A percentile compares a stretch with the other conserved stretches of the same genome.
Evolutionary conservation across 2,113 vertebrate genomes (phyloP).

Genomic region (Thamnaconus septentrionalis): DNA sequence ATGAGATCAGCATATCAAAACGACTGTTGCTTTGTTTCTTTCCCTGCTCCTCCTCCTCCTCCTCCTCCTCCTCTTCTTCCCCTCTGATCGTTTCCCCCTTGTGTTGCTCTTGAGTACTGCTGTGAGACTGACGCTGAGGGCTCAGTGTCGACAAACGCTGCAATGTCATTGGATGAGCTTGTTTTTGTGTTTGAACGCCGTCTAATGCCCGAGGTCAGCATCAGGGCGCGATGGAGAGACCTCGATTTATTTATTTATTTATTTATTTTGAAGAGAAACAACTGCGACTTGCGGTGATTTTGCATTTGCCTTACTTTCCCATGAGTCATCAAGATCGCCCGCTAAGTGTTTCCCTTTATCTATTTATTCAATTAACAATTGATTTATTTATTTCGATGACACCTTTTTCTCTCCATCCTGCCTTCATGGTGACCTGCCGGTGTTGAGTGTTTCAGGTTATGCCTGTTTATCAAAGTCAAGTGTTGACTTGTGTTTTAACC

Average conservation of each 20-base stretch:
- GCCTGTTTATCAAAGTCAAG: constrained; percentile 66
- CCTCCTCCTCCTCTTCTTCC: constrained; percentile 18
- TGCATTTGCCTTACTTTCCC: constrained; percentile 55
- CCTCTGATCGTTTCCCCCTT: constrained; percentile 44
- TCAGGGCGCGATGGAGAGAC: constrained; percentile 61
- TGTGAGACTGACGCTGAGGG: constrained; percentile 59
- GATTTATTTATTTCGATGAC: not conserved
- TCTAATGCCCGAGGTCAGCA: constrained; percentile 34
- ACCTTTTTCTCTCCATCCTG: constrained; percentile 45
- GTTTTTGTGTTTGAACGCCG: constrained; percentile 62
- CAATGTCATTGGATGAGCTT: constrained; percentile 70
- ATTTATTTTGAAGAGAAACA: not conserved
- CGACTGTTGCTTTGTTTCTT: constrained; percentile 54
- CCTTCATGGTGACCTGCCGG: constrained; percentile 45
- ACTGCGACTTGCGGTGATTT: constrained; percentile 30
- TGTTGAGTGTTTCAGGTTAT: constrained; percentile 63
- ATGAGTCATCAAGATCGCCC: constrained; percentile 15
- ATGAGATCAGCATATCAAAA: constrained; percentile 66
- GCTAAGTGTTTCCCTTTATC: not conserved
- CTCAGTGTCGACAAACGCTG: constrained; percentile 59
- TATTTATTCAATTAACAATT: too few relatives aligned
- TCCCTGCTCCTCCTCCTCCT: constrained; percentile 35
- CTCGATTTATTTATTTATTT: not conserved
- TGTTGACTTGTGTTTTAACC: constrained; percentile 67
- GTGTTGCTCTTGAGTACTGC: constrained; percentile 65